Percentiles rank a stretch among this genome's conserved stretches.
Conservation (phyloP, 2,113 vertebrate genomes). For the Illadopsis cleaveri region DNA sequence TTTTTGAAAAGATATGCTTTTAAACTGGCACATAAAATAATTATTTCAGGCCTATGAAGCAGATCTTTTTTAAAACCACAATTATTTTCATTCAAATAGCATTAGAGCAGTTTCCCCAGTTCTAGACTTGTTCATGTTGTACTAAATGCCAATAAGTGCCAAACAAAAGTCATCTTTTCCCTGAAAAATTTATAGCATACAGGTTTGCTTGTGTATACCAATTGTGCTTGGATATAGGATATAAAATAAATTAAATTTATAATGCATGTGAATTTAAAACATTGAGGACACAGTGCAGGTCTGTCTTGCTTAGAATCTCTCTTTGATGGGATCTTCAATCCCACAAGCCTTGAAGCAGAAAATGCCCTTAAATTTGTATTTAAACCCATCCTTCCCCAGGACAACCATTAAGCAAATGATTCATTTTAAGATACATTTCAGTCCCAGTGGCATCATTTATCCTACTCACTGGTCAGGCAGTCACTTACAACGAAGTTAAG, state of each 20-base stretch:
- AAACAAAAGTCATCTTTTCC: background rate
- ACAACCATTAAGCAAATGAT: constrained; percentile 24
- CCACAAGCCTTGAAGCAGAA: background rate
- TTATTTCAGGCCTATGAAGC: background rate
- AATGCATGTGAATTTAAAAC: background rate
- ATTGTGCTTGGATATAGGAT: background rate
- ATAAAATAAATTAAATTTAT: background rate
- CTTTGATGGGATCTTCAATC: background rate
- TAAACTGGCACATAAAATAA: background rate
- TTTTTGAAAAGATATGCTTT: background rate
- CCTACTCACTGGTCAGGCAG: constrained; percentile 12
- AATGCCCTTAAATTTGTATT: background rate
- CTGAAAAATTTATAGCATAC: background rate
- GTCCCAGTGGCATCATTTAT: constrained; percentile 49
- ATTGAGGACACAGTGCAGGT: background rate
- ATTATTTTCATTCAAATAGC: background rate
- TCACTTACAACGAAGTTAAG: constrained; percentile 25
- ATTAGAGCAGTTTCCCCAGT: background rate
- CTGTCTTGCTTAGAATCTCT: background rate
- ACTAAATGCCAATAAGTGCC: background rate
- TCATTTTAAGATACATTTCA: constrained; percentile 18
- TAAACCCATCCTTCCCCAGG: background rate
- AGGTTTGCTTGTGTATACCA: background rate
- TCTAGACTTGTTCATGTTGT: background rate
- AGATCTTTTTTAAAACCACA: background rate